phyloP scores from a whole-genome alignment of 1,140 invertebrate genomes.

The Neuroterus valhalla region DNA sequence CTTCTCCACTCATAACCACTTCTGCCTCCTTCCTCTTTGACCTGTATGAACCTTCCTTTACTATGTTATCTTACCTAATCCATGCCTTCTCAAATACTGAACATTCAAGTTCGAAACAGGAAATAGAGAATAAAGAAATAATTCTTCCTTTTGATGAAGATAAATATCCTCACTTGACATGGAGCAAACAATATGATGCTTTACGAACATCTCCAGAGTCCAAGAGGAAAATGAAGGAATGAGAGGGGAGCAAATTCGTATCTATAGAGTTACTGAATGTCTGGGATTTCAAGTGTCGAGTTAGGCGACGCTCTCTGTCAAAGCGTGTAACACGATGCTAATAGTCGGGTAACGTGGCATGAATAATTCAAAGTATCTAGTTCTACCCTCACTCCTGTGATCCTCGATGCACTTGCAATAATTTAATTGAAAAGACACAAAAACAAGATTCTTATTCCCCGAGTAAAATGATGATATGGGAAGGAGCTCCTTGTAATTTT shows the following conservation, averaged over 20 bases:
- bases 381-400: constrained; percentile 57
- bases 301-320: constrained; percentile 66
- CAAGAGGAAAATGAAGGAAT: constrained; percentile 13
- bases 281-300: constrained; percentile 67
- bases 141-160: too few species aligned
- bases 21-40: too few species aligned
- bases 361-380: constrained; percentile 66
- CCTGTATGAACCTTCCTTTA: too few species aligned
- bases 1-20: too few species aligned
- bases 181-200: too few species aligned
- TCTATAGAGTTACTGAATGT: constrained; percentile 53
- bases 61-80: too few species aligned
- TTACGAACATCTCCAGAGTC: constrained; percentile 13
- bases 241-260: neutral
- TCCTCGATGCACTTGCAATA: constrained; percentile 50
- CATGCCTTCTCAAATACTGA: too few species aligned
- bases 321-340: constrained; percentile 66
- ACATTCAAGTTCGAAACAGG: too few species aligned
- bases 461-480: neutral
- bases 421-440: constrained; percentile 45
- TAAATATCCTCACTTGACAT: too few species aligned
- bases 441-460: neutral
- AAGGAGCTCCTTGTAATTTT: too few species aligned
- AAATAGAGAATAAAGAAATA: too few species aligned
- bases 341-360: constrained; percentile 60